Evolutionary conservation across 2,113 vertebrate species (phyloP).

Genomic region (Brachyhypopomus gauderio): DNA sequence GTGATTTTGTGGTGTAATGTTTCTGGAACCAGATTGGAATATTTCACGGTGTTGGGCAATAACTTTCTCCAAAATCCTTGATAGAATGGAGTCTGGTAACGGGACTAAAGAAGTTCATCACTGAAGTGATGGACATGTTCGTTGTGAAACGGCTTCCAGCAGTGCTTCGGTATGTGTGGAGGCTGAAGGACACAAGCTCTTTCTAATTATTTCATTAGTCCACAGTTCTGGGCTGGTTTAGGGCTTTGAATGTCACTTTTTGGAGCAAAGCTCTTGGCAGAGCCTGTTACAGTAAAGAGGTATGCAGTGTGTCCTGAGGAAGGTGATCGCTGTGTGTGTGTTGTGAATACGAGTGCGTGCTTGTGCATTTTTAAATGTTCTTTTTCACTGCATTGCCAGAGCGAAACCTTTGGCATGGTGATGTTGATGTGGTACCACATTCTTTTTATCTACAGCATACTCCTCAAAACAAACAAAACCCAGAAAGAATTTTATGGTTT

Average conservation of each 20-base stretch:
- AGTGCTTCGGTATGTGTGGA: background rate
- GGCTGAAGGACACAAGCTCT: background rate
- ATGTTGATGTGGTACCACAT: no score
- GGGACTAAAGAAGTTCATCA: background rate
- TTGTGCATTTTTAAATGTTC: background rate
- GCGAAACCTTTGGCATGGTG: background rate
- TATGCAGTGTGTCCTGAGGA: background rate
- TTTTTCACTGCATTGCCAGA: background rate
- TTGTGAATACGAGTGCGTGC: background rate
- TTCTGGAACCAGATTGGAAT: no score
- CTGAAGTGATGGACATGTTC: background rate
- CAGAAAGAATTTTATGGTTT: no score
- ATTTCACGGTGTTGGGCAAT: no score
- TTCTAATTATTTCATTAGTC: background rate
- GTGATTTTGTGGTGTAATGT: no score
- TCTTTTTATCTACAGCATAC: no score
- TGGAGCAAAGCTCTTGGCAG: background rate
- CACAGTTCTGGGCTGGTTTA: background rate
- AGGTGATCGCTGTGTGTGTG: background rate
- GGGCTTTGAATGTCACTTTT: background rate
- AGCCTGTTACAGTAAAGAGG: background rate
- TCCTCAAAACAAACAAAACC: no score
- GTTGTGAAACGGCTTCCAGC: background rate
- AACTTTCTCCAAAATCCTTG: no score
- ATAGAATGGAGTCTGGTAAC: no score